Percentiles rank a stretch among this genome's conserved stretches.
Conservation (phyloP, 2,113 vertebrate genomes). For the Cercopithecus mona region DNA sequence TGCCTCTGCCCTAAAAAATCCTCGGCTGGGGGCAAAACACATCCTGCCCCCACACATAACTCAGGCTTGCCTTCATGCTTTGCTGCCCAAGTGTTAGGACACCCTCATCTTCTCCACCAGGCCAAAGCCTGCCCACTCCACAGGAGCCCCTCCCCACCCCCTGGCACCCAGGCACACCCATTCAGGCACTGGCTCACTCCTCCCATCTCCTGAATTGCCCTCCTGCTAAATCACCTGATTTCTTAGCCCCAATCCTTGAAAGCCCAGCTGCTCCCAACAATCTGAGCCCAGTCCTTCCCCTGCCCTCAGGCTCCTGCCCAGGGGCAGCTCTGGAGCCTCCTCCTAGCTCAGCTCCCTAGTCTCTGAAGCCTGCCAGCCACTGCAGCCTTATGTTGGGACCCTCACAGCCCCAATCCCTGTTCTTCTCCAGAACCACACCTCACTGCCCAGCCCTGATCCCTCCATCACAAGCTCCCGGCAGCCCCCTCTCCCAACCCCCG, state of each 20-base stretch:
- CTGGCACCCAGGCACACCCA: not conserved
- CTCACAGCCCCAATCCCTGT: not conserved
- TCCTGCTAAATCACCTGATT: not conserved
- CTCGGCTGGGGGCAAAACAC: not conserved
- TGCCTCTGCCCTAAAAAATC: not conserved
- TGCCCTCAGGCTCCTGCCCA: not conserved
- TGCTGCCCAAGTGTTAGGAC: not conserved
- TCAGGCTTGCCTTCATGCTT: not conserved
- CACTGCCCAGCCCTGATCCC: not conserved
- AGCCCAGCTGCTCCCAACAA: not conserved
- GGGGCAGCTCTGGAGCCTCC: not conserved
- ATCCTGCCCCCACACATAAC: not conserved
- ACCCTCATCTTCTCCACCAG: not conserved
- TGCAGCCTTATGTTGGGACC: fast-evolving
- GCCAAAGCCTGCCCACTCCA: not conserved
- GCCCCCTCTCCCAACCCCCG: not conserved
- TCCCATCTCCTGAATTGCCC: not conserved
- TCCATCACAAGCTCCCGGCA: not conserved
- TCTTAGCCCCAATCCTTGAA: not conserved
- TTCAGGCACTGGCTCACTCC: not conserved
- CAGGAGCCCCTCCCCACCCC: not conserved
- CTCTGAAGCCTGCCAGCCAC: not conserved
- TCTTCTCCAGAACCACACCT: not conserved
- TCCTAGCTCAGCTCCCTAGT: not conserved
- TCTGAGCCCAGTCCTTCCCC: not conserved